phyloP scores from a whole-genome alignment of 2,113 vertebrate species.

The Gallinago paraguaiae region DNA sequence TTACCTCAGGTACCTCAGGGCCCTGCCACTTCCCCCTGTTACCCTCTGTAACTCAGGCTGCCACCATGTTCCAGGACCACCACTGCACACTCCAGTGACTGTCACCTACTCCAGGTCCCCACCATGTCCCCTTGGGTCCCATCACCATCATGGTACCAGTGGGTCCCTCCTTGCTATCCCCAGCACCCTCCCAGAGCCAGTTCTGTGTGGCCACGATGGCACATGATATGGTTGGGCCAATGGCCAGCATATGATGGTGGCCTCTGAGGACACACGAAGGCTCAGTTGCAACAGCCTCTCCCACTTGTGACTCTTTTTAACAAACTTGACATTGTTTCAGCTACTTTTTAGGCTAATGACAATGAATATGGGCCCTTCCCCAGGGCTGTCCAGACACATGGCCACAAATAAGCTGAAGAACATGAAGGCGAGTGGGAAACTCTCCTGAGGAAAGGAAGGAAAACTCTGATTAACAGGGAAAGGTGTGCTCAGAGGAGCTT shows the following conservation, averaged over 20 bases:
- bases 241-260: accelerated
- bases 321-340: not conserved
- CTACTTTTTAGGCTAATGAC: not conserved
- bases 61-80: not conserved
- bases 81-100: accelerated
- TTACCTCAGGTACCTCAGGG: too few relatives aligned
- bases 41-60: not conserved
- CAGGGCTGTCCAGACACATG: not conserved
- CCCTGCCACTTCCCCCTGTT: too few relatives aligned
- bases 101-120: not conserved
- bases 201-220: accelerated
- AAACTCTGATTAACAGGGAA: not conserved
- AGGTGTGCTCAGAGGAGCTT: not conserved
- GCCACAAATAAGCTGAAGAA: not conserved
- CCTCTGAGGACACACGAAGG: accelerated
- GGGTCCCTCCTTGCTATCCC: not conserved
- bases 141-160: accelerated
- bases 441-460: not conserved
- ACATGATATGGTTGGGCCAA: not conserved
- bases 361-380: not conserved
- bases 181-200: not conserved
- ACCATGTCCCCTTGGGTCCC: too few relatives aligned
- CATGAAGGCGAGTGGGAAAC: accelerated
- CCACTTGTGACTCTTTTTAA: accelerated
- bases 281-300: not conserved